phyloP scores from a whole-genome alignment of 2,113 vertebrate species.

The Pardalotus punctatus region DNA sequence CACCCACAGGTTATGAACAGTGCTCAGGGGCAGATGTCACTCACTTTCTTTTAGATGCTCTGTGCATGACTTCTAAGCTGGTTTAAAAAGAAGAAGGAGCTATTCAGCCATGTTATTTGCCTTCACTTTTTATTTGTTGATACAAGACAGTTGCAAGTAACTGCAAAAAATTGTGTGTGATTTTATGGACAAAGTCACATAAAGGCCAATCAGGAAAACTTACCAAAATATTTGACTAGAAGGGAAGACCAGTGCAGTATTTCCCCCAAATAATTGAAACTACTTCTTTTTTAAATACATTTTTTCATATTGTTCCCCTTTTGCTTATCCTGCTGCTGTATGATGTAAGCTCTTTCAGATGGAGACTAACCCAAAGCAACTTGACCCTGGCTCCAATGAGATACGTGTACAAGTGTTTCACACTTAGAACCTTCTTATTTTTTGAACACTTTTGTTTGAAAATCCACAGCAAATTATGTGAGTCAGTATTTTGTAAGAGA shows the following conservation, averaged over 20 bases:
- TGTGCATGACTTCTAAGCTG: neutral
- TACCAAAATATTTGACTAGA: neutral
- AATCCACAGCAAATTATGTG: neutral
- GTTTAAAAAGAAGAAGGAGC: neutral
- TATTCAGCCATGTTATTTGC: conserved; percentile 11
- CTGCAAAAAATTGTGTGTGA: neutral
- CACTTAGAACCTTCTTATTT: neutral
- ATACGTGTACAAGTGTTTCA: neutral
- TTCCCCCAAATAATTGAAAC: neutral
- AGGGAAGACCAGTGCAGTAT: neutral
- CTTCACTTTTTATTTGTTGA: conserved; percentile 22
- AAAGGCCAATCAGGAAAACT: neutral
- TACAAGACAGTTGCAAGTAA: neutral
- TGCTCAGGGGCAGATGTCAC: neutral
- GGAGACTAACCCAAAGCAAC: neutral
- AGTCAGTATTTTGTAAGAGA: neutral
- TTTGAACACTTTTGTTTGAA: neutral
- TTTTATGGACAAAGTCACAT: neutral
- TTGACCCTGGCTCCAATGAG: neutral
- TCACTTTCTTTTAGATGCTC: neutral
- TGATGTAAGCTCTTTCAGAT: neutral
- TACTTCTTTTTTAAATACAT: neutral
- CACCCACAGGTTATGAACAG: neutral
- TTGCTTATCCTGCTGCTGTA: neutral
- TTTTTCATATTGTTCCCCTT: neutral